Percentiles rank a stretch among this genome's conserved stretches.
Evolutionary conservation across 2,113 vertebrate genomes (phyloP).

Genomic region (Pogona vitticeps): DNA sequence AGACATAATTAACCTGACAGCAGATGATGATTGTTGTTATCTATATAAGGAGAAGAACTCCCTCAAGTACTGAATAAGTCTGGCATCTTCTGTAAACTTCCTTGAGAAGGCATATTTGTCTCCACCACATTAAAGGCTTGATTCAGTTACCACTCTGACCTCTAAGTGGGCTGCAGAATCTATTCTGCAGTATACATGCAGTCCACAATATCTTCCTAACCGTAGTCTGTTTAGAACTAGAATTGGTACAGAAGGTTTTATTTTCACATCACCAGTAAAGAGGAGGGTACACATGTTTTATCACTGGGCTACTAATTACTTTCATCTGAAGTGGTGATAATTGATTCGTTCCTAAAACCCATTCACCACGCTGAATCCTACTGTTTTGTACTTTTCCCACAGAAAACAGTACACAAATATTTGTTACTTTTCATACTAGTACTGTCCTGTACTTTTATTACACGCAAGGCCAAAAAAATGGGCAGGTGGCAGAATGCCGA

Average conservation of each 20-base stretch:
- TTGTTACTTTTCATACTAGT: neutral
- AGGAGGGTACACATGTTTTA: neutral
- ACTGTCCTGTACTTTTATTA: neutral
- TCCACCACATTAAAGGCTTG: neutral
- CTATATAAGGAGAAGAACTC: too few relatives aligned
- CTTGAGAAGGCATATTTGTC: too few relatives aligned
- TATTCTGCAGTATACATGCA: neutral
- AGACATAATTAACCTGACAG: too few relatives aligned
- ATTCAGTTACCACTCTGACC: neutral
- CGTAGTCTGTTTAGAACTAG: neutral
- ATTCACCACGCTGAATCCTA: neutral
- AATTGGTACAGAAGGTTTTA: neutral
- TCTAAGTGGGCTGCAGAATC: neutral
- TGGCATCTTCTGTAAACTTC: too few relatives aligned
- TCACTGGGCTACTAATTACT: neutral
- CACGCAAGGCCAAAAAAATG: neutral
- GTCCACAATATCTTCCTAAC: neutral
- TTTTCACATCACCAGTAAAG: neutral
- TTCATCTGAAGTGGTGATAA: neutral
- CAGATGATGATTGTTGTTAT: too few relatives aligned
- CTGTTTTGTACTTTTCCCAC: neutral
- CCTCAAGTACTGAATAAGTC: too few relatives aligned
- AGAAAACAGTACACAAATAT: neutral
- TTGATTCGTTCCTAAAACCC: neutral
- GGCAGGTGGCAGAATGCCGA: slow-evolving; percentile 1